phyloP scores from a whole-genome alignment of 2,113 vertebrate species.

The Phaethon lepturus region DNA sequence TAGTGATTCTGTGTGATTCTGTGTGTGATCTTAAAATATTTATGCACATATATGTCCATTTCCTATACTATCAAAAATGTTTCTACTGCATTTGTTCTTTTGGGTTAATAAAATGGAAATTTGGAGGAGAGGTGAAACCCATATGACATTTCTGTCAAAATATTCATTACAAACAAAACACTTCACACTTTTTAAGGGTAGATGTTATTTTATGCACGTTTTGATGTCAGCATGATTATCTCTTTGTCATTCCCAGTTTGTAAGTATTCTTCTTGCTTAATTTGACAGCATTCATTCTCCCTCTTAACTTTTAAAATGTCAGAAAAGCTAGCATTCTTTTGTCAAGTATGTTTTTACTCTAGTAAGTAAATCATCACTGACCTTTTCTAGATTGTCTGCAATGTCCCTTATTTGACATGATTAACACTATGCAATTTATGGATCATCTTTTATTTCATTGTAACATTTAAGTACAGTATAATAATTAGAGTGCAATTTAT shows the following conservation, averaged over 20 bases:
- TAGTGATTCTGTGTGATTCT: no score
- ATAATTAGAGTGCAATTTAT: neutral
- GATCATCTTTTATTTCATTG: neutral
- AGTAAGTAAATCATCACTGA: neutral
- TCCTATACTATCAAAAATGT: neutral
- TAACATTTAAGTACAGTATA: neutral
- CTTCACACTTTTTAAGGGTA: neutral
- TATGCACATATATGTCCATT: neutral
- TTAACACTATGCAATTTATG: neutral
- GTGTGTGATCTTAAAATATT: neutral
- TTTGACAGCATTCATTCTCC: conserved; percentile 35
- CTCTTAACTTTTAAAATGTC: neutral
- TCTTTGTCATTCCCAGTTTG: neutral
- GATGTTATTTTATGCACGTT: conserved; percentile 42
- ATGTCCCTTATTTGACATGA: neutral
- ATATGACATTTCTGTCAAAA: conserved; percentile 53
- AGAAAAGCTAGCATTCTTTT: neutral
- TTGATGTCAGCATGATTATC: conserved; percentile 44
- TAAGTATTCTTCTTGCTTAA: neutral
- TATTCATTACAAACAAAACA: conserved; percentile 56
- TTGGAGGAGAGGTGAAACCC: conserved; percentile 22
- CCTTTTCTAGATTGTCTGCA: neutral
- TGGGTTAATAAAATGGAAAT: conserved; percentile 29
- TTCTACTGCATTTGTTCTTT: neutral
- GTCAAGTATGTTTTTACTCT: neutral